These are phyloP conservation scores for Heliothis peltigera DNA, from an alignment of 2,888 invertebrate genomes.

Conservation along the genomic window DNA sequence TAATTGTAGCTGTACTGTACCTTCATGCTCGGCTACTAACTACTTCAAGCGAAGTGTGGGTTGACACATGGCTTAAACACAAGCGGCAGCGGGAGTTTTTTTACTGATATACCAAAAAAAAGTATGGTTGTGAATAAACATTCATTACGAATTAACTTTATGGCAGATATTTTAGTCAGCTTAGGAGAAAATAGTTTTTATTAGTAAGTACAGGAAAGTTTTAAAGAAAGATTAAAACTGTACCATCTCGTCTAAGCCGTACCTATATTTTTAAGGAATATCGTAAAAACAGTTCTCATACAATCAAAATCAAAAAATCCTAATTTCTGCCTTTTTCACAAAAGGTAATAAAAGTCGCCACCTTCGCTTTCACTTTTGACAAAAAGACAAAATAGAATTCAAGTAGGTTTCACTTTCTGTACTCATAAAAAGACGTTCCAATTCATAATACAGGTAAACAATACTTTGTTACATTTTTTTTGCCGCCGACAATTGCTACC, in stretches of 20 bases:
- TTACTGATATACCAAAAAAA: not conserved
- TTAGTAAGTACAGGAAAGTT: no score
- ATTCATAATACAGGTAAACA: conserved; percentile 73
- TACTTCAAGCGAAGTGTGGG: conserved; percentile 72
- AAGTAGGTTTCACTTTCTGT: conserved; percentile 77
- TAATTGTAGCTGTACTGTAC: conserved; percentile 75
- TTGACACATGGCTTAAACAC: conserved; percentile 29
- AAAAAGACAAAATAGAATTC: conserved; percentile 71
- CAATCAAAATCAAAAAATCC: conserved; percentile 49
- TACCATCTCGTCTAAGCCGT: not conserved
- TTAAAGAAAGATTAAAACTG: no score
- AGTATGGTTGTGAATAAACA: no score
- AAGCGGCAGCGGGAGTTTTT: conserved; percentile 29
- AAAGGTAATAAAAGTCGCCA: conserved; percentile 57
- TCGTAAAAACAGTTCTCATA: conserved; percentile 20
- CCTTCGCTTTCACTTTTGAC: conserved; percentile 81
- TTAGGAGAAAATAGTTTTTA: no score
- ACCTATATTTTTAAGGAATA: conserved; percentile 8
- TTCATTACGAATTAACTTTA: no score
- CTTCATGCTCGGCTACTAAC: conserved; percentile 70
- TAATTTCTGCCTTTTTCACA: conserved; percentile 52
- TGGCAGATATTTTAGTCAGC: no score
- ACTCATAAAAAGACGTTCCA: conserved; percentile 71
- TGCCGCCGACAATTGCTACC: conserved; percentile 64
- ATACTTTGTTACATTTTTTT: conserved; percentile 63